Percentiles rank a stretch among this genome's conserved stretches.
phyloP scores from a whole-genome alignment of 2,888 invertebrate genomes.

The Theristus sp. region DNA sequence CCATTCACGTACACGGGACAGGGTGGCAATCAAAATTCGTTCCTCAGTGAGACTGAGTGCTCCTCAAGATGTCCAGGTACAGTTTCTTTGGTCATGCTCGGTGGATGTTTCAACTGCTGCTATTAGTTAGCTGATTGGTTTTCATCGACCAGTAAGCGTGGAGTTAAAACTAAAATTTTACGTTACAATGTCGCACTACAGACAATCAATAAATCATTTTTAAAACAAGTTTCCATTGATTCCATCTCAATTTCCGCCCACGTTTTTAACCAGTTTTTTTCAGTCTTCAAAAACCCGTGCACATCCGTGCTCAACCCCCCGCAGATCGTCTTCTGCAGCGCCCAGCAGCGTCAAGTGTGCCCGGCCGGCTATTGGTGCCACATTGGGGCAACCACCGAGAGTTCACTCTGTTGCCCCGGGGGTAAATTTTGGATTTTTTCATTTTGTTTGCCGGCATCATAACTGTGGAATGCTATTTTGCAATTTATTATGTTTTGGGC shows the following conservation, averaged over 20 bases:
- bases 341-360: not conserved
- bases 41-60: conserved; percentile 3
- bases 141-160: too few species aligned
- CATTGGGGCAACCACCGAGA: conserved; percentile 3
- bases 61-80: not conserved
- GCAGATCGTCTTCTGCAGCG: conserved; percentile 2
- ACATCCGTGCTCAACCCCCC: not conserved
- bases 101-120: too few species aligned
- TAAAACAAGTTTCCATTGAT: too few species aligned
- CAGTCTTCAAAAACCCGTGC: conserved; percentile 2
- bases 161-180: too few species aligned
- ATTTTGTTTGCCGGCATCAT: too few species aligned
- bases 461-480: too few species aligned
- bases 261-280: too few species aligned
- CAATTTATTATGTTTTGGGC: too few species aligned
- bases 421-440: not conserved
- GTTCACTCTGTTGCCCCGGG: conserved; percentile 4
- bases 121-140: too few species aligned
- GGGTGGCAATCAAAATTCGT: conserved; percentile 8
- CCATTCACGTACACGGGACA: conserved; percentile 7
- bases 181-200: too few species aligned
- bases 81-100: not conserved
- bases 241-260: too few species aligned
- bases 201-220: too few species aligned
- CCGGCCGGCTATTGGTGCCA: conserved; percentile 6